Conservation (phyloP, 2,113 vertebrate species). For the Pimephales promelas region DNA sequence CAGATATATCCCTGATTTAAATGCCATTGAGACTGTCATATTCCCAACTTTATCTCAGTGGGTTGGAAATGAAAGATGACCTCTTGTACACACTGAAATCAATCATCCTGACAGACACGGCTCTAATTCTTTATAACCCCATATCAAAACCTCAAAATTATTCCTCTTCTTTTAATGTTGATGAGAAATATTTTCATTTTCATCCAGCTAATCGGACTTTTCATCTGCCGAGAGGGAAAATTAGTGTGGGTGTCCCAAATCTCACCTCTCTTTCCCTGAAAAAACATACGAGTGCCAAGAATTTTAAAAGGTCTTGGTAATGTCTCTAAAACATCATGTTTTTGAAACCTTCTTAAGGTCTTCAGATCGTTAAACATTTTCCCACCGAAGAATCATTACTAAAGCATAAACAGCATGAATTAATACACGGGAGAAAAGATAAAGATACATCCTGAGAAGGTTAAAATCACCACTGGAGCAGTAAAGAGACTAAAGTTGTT, state of each 20-base stretch:
- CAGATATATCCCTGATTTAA: conserved; percentile 73
- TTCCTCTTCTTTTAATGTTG: conserved; percentile 59
- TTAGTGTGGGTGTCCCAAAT: conserved; percentile 51
- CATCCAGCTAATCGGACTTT: conserved; percentile 55
- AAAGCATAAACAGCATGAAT: conserved; percentile 22
- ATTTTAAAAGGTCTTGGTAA: conserved; percentile 43
- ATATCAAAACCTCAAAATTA: conserved; percentile 61
- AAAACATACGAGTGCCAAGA: conserved; percentile 29
- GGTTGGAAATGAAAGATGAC: conserved; percentile 76
- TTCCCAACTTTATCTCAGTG: conserved; percentile 73
- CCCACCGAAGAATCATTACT: conserved; percentile 15
- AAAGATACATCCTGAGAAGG: conserved; percentile 2
- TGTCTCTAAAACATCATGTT: conserved; percentile 19
- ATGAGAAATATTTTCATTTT: conserved; percentile 57
- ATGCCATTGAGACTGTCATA: conserved; percentile 70
- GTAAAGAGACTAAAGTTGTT: neutral
- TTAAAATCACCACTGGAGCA: neutral
- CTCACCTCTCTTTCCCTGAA: conserved; percentile 23
- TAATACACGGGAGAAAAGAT: neutral
- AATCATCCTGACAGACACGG: conserved; percentile 76
- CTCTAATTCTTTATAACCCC: conserved; percentile 62
- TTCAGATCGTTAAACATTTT: neutral
- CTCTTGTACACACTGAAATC: conserved; percentile 74
- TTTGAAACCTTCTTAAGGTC: conserved; percentile 27
- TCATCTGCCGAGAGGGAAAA: conserved; percentile 52